These are phyloP conservation scores for Bicyclus anynana DNA, from an alignment of 1,140 invertebrate species.

Conservation along the genomic window DNA sequence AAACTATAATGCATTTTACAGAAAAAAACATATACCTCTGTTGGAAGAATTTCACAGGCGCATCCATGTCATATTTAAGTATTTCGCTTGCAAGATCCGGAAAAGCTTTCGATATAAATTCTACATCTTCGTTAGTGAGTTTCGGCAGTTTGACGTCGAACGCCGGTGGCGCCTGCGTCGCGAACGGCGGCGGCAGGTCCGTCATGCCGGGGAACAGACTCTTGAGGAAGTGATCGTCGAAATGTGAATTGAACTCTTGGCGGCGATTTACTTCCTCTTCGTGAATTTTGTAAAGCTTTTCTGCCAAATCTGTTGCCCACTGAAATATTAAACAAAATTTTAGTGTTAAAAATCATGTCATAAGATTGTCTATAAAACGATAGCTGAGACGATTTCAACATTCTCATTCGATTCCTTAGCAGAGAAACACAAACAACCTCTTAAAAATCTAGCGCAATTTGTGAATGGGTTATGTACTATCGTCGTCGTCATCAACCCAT, in stretches of 20 bases:
- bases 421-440: too few relatives aligned
- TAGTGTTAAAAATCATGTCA: too few relatives aligned
- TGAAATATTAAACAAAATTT: conserved; percentile 36
- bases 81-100: conserved; percentile 66
- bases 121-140: conserved; percentile 73
- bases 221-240: conserved; percentile 92
- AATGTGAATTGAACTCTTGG: conserved; percentile 84
- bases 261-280: conserved; percentile 85
- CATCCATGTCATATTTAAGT: conserved; percentile 80
- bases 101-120: conserved; percentile 49
- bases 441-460: too few relatives aligned
- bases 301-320: conserved; percentile 88
- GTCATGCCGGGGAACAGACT: conserved; percentile 92
- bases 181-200: conserved; percentile 90
- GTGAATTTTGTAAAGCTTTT: conserved; percentile 85
- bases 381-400: too few relatives aligned
- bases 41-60: conserved; percentile 85
- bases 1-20: background rate
- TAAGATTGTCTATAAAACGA: too few relatives aligned
- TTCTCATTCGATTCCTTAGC: too few relatives aligned
- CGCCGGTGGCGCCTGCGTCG: conserved; percentile 84
- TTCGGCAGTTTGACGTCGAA: conserved; percentile 87
- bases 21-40: conserved; percentile 61
- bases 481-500: too few relatives aligned
- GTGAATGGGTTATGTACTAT: too few relatives aligned